A percentile compares a stretch with the other conserved stretches of the same genome.
phyloP scores from a whole-genome alignment of 2,888 invertebrate genomes.

The Temnothorax ravouxi region DNA sequence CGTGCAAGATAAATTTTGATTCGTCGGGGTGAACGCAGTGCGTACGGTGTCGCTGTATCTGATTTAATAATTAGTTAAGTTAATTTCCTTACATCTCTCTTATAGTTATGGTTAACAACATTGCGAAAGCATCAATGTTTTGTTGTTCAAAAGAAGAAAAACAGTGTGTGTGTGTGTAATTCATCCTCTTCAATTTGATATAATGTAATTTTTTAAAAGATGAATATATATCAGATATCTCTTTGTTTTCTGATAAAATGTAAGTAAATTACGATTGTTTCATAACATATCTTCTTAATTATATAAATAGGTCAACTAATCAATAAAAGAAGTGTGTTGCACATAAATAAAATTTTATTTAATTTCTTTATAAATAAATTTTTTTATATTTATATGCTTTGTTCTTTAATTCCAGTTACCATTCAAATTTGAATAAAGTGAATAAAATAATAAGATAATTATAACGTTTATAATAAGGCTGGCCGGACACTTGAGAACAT shows the following conservation, averaged over 20 bases:
- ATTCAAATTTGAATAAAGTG: neutral
- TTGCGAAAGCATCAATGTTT: neutral
- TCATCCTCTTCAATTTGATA: neutral
- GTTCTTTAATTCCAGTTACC: neutral
- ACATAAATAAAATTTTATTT: neutral
- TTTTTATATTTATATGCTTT: neutral
- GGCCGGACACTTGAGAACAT: neutral
- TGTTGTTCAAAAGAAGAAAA: neutral
- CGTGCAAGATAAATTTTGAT: conserved; percentile 21
- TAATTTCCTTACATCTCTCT: conserved; percentile 8
- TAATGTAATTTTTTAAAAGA: neutral
- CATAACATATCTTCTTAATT: neutral
- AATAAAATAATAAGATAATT: neutral
- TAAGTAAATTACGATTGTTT: neutral
- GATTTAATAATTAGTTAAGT: conserved; percentile 18
- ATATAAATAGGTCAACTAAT: neutral
- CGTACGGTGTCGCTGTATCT: neutral
- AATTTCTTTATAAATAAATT: neutral
- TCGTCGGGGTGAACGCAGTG: neutral
- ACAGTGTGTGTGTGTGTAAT: too few relatives aligned
- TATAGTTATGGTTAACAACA: neutral
- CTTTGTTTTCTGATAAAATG: neutral
- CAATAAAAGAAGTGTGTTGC: neutral
- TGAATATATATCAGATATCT: neutral
- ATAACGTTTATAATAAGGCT: neutral